Percentiles rank a stretch among this genome's conserved stretches.
Evolutionary conservation across 1,140 invertebrate genomes (phyloP).

Genomic region (Danaus plexippus): DNA sequence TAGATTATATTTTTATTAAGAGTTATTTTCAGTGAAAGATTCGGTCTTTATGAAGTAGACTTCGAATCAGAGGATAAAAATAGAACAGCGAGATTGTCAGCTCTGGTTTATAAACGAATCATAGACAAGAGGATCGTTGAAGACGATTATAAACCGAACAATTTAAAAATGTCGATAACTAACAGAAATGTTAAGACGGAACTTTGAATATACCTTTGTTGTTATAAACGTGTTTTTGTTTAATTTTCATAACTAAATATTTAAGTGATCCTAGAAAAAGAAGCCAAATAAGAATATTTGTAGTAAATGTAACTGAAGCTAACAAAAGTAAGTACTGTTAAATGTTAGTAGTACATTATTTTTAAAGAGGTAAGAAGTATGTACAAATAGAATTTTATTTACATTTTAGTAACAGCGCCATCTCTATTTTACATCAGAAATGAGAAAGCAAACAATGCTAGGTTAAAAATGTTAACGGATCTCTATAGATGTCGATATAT

Average conservation of each 20-base stretch:
- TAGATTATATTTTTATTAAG: too few species aligned
- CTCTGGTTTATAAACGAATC: conserved; percentile 73
- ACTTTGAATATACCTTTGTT: neutral
- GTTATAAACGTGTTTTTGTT: too few species aligned
- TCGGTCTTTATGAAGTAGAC: conserved; percentile 77
- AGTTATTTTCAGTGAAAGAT: conserved; percentile 28
- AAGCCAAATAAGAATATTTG: neutral
- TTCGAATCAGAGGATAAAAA: conserved; percentile 75
- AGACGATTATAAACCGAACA: conserved; percentile 33
- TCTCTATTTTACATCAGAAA: too few species aligned
- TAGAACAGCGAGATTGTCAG: conserved; percentile 79
- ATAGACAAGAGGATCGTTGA: conserved; percentile 57
- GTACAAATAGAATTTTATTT: too few species aligned
- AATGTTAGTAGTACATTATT: neutral
- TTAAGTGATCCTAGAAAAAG: neutral
- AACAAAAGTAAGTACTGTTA: too few species aligned
- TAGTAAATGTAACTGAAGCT: neutral
- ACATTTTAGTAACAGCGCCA: too few species aligned
- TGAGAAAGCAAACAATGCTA: too few species aligned
- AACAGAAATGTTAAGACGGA: conserved; percentile 6
- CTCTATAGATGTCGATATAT: too few species aligned
- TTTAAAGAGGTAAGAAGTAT: neutral
- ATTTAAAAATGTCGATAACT: conserved; percentile 17
- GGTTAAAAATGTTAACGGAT: too few species aligned
- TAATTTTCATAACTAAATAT: too few species aligned